These are phyloP conservation scores for Synergus laeviventris DNA, from an alignment of 2,888 invertebrate genomes.

Conservation along the genomic window DNA sequence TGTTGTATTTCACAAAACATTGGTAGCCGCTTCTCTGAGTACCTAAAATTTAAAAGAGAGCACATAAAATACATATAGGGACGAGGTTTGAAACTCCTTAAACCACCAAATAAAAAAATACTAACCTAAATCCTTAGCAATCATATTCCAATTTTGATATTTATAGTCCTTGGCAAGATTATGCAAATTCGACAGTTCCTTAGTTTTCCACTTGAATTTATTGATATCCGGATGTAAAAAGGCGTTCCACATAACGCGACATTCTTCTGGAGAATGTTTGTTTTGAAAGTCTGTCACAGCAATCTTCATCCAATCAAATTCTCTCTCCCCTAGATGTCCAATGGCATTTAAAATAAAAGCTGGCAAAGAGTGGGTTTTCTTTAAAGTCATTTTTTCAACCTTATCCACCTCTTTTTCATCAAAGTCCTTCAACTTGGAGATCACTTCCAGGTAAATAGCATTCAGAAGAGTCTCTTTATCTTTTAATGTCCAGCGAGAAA, in stretches of 20 bases:
- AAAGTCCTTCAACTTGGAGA: conserved; percentile 44
- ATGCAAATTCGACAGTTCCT: conserved; percentile 77
- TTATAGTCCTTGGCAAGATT: conserved; percentile 74
- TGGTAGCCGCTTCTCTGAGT: conserved; percentile 83
- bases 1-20: conserved; percentile 83
- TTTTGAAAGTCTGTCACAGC: conserved; percentile 76
- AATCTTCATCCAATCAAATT: conserved; percentile 81
- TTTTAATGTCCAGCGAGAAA: conserved; percentile 76
- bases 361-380: conserved; percentile 51
- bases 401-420: conserved; percentile 43
- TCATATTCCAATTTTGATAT: conserved; percentile 82
- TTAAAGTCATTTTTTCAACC: conserved; percentile 38
- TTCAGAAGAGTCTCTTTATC: conserved; percentile 79
- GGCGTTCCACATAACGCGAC: conserved; percentile 84
- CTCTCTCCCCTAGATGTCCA: conserved; percentile 58
- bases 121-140: conserved; percentile 78
- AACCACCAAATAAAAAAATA: neutral
- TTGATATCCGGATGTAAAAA: conserved; percentile 84
- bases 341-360: conserved; percentile 59
- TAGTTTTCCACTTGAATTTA: conserved; percentile 78
- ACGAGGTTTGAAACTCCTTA: neutral
- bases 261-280: conserved; percentile 82
- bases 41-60: conserved; percentile 51
- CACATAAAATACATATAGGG: neutral
- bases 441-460: conserved; percentile 75